Evolutionary conservation across 2,113 vertebrate species (phyloP).

Genomic region (Caretta caretta): DNA sequence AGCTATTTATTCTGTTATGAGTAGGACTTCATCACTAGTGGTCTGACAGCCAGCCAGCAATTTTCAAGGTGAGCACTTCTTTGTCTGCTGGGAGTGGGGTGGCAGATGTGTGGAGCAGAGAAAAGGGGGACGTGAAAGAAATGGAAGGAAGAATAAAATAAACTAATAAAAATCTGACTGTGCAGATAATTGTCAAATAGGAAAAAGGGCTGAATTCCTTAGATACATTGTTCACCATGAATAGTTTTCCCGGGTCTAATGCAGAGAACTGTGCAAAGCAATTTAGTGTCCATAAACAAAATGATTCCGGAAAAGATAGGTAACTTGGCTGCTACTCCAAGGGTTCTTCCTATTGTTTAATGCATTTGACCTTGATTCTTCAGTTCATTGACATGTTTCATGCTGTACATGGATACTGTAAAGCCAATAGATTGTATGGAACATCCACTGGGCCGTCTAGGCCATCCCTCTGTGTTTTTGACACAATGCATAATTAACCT

Average conservation of each 20-base stretch:
- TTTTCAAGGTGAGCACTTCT: rapidly evolving
- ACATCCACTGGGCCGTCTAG: not conserved
- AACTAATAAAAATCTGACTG: rapidly evolving
- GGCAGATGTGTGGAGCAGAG: rapidly evolving
- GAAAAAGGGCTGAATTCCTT: not conserved
- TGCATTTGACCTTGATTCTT: not conserved
- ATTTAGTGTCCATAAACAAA: not conserved
- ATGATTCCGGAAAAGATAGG: not conserved
- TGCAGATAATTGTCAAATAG: rapidly evolving
- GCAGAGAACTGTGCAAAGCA: rapidly evolving
- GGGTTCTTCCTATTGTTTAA: no score
- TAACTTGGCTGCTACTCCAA: no score
- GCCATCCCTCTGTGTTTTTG: not conserved
- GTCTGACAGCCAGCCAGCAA: not conserved
- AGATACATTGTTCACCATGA: rapidly evolving
- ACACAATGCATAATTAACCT: not conserved
- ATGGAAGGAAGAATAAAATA: rapidly evolving
- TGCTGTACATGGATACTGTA: not conserved
- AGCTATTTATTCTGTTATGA: rapidly evolving
- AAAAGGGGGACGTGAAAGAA: not conserved
- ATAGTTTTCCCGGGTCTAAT: rapidly evolving
- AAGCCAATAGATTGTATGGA: not conserved
- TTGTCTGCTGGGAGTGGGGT: not conserved
- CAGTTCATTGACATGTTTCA: rapidly evolving
- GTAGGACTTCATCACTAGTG: rapidly evolving